Base-by-base conservation (phyloP, 2,113 vertebrate genomes). In the Clarias macrocephalus region DNA sequence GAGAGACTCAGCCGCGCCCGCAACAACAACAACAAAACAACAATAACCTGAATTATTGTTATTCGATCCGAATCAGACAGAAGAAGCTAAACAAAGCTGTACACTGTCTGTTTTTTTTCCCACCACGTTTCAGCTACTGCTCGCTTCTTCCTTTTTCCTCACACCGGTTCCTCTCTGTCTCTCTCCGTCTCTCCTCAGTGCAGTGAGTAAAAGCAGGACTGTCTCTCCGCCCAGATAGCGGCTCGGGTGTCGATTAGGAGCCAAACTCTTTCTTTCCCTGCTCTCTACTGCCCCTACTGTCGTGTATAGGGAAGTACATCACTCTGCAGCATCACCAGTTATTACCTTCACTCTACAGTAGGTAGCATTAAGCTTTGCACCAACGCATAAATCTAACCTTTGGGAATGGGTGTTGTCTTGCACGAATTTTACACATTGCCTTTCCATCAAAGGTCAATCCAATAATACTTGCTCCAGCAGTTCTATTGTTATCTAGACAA, bases 181-280 rank as follows among this genome's bases (percentile, higher is more conserved):
- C 75, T 33, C 33, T 42, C 42, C 6, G 56, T 82, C 83, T 13
- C 37, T 87, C 25, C 72, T 30, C 85, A 63, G 62, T 54, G 30
- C 52, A 84, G 83, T 21, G 33, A 54, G 77, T 48, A 57, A 77
- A 68, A 54, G 63, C 25, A 18, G 68, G 57, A 56, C 54, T 83
- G 80, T 92, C 76, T 90, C 94, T 90, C 93, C 94, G 90, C 93
- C 95, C 93, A 92, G 88, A 93, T 73, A 90, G 86, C 90, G 88
- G 89, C 65, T 88, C 90, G 65, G 88, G 62, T 80, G 84, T 59
- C 83, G 82, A 91, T 62, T 33, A 83, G 62, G 37, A 88, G 88
- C 65, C 37, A 84, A 85, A 76, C 73, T 15, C n/a, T n/a, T n/a
- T 13, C 59, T 30, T 80, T 28, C 76, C 83, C 56, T 89, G 93